Base-by-base conservation (phyloP, 2,113 vertebrate species). In the Limnothrissa miodon region DNA sequence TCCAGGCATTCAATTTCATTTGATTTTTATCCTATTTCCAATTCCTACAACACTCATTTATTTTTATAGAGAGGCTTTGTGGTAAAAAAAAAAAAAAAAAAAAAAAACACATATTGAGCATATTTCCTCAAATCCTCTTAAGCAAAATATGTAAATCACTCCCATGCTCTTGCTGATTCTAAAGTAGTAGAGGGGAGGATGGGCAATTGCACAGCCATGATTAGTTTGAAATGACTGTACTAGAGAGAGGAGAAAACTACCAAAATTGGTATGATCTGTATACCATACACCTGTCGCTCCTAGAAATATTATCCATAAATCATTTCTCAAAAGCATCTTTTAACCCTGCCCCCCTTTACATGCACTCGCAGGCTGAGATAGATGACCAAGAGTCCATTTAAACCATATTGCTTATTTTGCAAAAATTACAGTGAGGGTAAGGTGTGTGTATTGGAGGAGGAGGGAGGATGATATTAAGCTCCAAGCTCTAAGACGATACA, bases 131-230 rank as follows among this genome's bases (percentile, higher is more conserved):
- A 21, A 74, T 80, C 45, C 4, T 21, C 44, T 48, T 80, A 81
- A 83, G 23, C 56, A 36, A 33, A 23, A 70, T 70, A 48, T 70
- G 51, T n/a, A 83, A 48, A 79, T 78, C 51, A 79, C 70, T 21
- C 33, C 10, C 46, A 78, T 56, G 8, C 36, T 56, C 46, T 25
- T 80, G 23, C 29, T 56, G 7, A 80, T 29, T 82, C 25, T 62
- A 11, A 33, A 66, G 2, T 66, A 10, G 21, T 51, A 19, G 48
- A 29, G 17, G 42, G 81, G 44, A 42, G n/a, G 53, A 56, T 56
- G 25, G 10, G n/a, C 46, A 48, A 0, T 36, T 17, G 11, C 66
- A 36, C 33, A 17, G 29, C 29, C 7, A 29, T 36, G 29, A 70
- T 70, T n/a, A 25, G 56, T n/a, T 25, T 8, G 25, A 19, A 25